Evolutionary conservation across 2,113 vertebrate genomes (phyloP), one percentile per base, ranked within the genome.

Genomic region (Nesogale talazaci): DNA sequence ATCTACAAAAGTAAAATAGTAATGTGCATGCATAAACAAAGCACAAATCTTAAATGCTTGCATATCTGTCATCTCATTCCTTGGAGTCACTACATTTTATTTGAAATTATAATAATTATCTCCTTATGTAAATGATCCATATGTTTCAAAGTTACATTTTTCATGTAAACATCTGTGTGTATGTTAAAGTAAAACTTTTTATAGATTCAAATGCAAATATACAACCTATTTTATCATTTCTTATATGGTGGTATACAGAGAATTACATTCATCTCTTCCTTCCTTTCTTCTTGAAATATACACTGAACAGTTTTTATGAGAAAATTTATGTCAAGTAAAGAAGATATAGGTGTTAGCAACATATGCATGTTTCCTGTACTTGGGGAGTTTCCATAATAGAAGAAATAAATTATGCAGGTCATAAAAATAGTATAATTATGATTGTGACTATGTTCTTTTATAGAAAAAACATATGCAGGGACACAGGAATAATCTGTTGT

Each of bases 31-130:
- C 77, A 76, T 2, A 38, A 42, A 20, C 31, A 61, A 82, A 82
- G 59, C 67, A 40, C 5, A 92, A 29, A 22, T 86, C 57, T 81
- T 65, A 78, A 82, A 65, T 42, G 20, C 25, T 40, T 27, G 78
- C 67, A 22, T 59, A 67, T 86, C 10, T 77, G 29, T 89, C 27
- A 89, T 25, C 38, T 7, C 40, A 70, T 76, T 65, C 72, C 84
- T 90, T 87, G 20, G 27, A 75, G 38, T 90, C 65, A 90, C 25
- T 83, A 87, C 76, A 79, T 87, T 95, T 89, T 29, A 87, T 14
- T 75, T 87, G 36, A 86, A 82, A 84, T 72, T 79, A 40, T 29
- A 79, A 95, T 40, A 82, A 56, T n/a, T n/a, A n/a, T 34, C 91
- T 42, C 65, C 67, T 84, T 63, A 83, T 59, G 14, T 67, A 86